phyloP scores from a whole-genome alignment of 2,797 vertebrate genomes.

The Crossoptilon crossoptilon region DNA sequence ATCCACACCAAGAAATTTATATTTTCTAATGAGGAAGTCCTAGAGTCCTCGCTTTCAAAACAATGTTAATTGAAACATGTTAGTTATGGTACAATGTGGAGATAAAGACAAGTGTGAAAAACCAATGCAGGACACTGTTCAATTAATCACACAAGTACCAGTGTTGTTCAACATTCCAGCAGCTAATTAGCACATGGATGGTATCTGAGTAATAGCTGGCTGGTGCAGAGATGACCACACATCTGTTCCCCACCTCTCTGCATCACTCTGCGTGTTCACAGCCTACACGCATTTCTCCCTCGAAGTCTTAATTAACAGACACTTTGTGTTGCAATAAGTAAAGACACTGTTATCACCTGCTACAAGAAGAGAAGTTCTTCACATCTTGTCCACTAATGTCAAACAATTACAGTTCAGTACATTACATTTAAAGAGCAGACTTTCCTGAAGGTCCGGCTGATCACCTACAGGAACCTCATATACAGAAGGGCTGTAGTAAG shows the following conservation, averaged over 20 bases:
- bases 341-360: conserved; percentile 27
- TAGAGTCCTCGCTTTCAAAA: conserved; percentile 14
- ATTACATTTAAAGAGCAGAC: neutral
- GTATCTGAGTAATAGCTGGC: conserved; percentile 48
- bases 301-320: conserved; percentile 29
- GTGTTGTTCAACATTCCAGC: conserved; percentile 32
- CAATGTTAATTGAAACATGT: conserved; percentile 23
- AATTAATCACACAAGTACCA: neutral
- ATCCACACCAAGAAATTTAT: neutral
- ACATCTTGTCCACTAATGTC: neutral
- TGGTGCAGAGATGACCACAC: conserved; percentile 31
- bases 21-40: conserved; percentile 4
- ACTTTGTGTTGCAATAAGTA: conserved; percentile 16
- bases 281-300: conserved; percentile 34
- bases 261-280: conserved; percentile 42
- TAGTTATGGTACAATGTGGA: neutral
- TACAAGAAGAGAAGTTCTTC: neutral
- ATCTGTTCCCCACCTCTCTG: conserved; percentile 59
- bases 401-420: neutral
- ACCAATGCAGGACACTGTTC: conserved; percentile 2
- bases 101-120: conserved; percentile 44
- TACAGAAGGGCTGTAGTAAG: neutral
- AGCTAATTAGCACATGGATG: neutral
- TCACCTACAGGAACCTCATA: neutral
- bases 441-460: neutral